Evolutionary conservation across 2,888 invertebrate species (phyloP).

Genomic region (Sympetrum striolatum): DNA sequence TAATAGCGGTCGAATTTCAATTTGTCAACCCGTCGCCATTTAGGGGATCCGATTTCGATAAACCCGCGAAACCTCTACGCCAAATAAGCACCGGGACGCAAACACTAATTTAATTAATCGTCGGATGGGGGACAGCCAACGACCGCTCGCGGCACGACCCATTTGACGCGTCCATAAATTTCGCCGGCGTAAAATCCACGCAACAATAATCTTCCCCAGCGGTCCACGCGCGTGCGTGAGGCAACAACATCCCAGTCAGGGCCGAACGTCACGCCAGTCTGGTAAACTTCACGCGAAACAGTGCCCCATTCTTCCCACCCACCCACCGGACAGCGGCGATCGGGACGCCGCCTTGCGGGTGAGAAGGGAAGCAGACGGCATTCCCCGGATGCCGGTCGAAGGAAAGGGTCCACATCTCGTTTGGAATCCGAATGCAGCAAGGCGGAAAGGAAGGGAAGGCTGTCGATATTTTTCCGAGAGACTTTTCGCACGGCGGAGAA

Average conservation of each 20-base stretch:
- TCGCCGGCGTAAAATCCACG: neutral
- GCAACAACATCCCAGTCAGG: neutral
- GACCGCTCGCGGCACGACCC: neutral
- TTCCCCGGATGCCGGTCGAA: neutral
- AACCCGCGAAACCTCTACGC: neutral
- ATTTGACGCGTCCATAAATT: neutral
- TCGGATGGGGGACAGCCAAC: neutral
- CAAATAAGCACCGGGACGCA: neutral
- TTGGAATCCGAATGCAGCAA: neutral
- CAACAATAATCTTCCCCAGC: neutral
- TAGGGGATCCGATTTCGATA: neutral
- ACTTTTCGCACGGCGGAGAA: neutral
- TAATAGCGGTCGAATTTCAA: too few species aligned
- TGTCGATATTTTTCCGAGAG: neutral
- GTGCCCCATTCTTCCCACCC: slow-evolving; percentile 7
- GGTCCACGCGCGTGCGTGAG: neutral
- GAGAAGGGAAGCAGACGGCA: neutral
- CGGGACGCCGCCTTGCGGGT: neutral
- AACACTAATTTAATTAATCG: too few species aligned
- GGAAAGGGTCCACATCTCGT: neutral
- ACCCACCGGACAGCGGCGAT: neutral
- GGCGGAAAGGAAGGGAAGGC: neutral
- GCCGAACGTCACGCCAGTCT: neutral
- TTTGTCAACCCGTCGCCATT: too few species aligned
- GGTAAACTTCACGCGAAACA: slow-evolving; percentile 8